Percentiles rank a stretch among this genome's conserved stretches.
Evolutionary conservation across 2,797 vertebrate species (phyloP).

Genomic region (Streptopelia turtur): DNA sequence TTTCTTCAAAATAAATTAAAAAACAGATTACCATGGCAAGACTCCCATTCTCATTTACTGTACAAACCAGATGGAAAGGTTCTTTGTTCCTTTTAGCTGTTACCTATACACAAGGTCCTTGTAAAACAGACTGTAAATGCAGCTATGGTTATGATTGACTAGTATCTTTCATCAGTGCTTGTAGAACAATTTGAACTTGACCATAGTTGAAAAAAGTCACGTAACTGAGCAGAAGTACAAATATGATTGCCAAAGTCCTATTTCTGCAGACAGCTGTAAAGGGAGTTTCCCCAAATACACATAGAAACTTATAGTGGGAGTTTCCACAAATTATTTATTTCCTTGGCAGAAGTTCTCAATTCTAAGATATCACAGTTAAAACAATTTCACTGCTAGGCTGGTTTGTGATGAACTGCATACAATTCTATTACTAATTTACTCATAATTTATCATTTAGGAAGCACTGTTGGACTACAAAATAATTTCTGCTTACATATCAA

Average conservation of each 20-base stretch:
- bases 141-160: background rate
- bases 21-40: background rate
- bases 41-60: background rate
- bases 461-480: background rate
- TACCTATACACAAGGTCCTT: background rate
- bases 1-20: background rate
- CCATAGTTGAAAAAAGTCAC: fast-evolving
- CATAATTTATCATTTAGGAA: background rate
- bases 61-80: background rate
- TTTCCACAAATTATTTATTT: conserved; percentile 1
- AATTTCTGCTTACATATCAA: background rate
- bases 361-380: background rate
- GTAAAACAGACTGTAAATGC: background rate
- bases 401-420: background rate
- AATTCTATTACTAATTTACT: background rate
- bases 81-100: background rate
- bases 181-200: background rate
- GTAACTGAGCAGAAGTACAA: background rate
- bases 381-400: background rate
- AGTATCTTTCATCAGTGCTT: background rate
- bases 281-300: background rate
- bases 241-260: background rate
- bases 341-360: background rate
- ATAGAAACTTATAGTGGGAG: background rate
- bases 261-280: background rate